phyloP scores from a whole-genome alignment of 2,797 vertebrate genomes.

The Rallus crepitans region DNA sequence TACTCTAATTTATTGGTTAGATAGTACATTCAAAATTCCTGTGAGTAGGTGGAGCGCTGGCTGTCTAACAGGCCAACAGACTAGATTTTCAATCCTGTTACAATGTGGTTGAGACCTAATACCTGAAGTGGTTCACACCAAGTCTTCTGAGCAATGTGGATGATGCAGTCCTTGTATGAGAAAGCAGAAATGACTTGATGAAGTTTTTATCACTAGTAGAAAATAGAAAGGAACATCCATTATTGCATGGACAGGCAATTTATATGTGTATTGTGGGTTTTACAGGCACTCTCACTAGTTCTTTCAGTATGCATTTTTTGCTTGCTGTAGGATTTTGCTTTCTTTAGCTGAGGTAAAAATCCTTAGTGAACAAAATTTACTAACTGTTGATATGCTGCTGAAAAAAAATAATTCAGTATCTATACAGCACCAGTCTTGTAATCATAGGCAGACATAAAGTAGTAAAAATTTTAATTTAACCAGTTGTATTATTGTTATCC shows the following conservation, averaged over 20 bases:
- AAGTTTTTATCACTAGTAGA: not conserved
- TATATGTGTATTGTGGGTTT: not conserved
- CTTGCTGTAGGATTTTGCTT: not conserved
- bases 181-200: not conserved
- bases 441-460: not conserved
- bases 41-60: not conserved
- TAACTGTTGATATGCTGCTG: not conserved
- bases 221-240: not conserved
- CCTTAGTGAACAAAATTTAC: not conserved
- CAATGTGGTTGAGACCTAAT: not conserved
- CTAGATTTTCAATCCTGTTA: accelerated
- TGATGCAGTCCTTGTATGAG: no score
- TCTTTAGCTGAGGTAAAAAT: not conserved
- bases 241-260: not conserved
- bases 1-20: not conserved
- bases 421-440: not conserved
- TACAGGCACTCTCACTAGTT: not conserved
- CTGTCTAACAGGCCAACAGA: not conserved
- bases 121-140: not conserved
- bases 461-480: conserved; percentile 16
- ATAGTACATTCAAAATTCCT: no score
- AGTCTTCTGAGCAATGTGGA: not conserved
- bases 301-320: not conserved
- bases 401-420: not conserved
- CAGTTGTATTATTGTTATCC: not conserved